Base-by-base conservation (phyloP, 2,113 vertebrate species). In the Diglossa brunneiventris region DNA sequence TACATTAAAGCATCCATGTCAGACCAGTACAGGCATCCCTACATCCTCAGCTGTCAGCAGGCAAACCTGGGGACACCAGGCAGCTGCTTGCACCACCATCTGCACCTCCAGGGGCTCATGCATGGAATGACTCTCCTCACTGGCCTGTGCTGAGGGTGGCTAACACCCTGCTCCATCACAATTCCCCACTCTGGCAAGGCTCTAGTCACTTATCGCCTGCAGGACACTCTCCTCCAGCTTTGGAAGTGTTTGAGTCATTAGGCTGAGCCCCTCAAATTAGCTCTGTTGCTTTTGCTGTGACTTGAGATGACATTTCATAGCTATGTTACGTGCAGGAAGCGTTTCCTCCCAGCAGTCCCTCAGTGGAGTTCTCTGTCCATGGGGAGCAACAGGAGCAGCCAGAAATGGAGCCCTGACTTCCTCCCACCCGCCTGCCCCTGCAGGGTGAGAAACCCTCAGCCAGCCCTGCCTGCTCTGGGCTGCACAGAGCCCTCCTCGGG, bases 291-390 rank as follows among this genome's bases (percentile, higher is more conserved):
- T 73, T 76, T 1, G 0, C 70, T 67, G 41, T 11, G 21, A 28
- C 44, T 82, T 56, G 9, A 49, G 66, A 85, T 52, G 37, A 69
- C 22, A 27, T 27, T 62, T 17, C 23, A 2, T 4, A 52, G n/a
- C 35, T 76, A 3, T 23, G 39, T 50, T 9, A n/a, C 27, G 30
- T 28, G 33, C 56, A 67, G 9, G 3, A 18, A 49, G 28, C 0
- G 0, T 30, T 61, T 72, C 42, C 68, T 75, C 42, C 30, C 41
- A 41, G 37, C 15, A 55, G 61, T 8, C 28, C 77, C 42, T n/a
- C 63, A 44, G 0, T 8, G 28, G 2, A 1, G 17, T 7, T 50
- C 37, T 42, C 42, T 3, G 1, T 61, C 42, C 39, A 31, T 0
- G 2, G 31, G 33, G 30, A 84, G 13, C 56, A 67, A 33, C 37